Conservation (phyloP, 2,797 vertebrate genomes). For the Lacerta bilineata region DNA sequence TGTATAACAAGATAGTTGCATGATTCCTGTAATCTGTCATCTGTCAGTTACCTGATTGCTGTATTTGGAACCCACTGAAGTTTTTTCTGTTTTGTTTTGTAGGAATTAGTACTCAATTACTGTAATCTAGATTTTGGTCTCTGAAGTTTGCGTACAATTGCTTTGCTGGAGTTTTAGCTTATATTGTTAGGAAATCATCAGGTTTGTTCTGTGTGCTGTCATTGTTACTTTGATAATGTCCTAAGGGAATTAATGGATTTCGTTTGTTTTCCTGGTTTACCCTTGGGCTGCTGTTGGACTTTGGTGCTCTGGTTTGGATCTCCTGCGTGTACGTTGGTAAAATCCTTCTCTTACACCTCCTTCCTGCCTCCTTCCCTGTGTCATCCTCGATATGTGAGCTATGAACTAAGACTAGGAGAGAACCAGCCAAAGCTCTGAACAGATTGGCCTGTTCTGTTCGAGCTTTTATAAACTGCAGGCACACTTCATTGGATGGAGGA, state of each 20-base stretch:
- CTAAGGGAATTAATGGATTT: background rate
- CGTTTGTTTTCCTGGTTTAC: background rate
- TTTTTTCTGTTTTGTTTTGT: too few species aligned
- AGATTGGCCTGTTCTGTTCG: constrained; percentile 14
- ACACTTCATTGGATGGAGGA: background rate
- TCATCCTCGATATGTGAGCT: too few species aligned
- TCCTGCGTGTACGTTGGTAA: background rate
- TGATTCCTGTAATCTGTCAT: too few species aligned
- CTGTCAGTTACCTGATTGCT: too few species aligned
- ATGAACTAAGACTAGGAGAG: background rate
- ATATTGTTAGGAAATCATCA: constrained; percentile 2
- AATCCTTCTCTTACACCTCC: background rate
- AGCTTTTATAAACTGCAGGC: background rate
- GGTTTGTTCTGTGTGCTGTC: background rate
- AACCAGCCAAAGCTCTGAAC: background rate
- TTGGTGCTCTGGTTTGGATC: background rate
- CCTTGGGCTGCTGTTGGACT: background rate
- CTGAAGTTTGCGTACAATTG: background rate
- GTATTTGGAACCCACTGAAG: too few species aligned
- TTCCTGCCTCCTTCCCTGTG: background rate
- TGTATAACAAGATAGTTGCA: too few species aligned
- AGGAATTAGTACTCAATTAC: background rate
- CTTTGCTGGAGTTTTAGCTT: background rate
- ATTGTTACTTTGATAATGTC: background rate
- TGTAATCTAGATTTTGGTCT: background rate